Conservation (phyloP, 2,888 invertebrate species). For the Mythimna pallens region DNA sequence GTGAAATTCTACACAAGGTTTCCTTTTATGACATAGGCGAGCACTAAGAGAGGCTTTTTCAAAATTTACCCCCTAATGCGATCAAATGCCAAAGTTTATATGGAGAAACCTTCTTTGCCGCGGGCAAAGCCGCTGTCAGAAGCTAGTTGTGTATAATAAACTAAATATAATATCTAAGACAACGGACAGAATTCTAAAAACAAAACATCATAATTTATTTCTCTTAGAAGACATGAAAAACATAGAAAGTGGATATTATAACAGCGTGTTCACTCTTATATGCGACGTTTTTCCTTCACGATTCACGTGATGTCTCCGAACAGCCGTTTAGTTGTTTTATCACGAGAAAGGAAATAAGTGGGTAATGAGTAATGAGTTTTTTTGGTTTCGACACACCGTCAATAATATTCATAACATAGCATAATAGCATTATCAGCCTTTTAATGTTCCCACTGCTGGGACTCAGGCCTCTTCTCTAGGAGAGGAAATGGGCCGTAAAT, state of each 20-base stretch:
- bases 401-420: conserved; percentile 3
- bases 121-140: too few species aligned
- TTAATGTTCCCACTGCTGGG: too few species aligned
- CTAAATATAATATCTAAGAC: background rate
- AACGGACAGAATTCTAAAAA: conserved; percentile 4
- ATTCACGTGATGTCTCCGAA: conserved; percentile 11
- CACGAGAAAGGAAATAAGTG: conserved; percentile 35
- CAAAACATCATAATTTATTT: conserved; percentile 20
- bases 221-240: conserved; percentile 20
- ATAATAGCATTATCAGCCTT: too few species aligned
- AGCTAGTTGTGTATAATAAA: background rate
- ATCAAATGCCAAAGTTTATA: too few species aligned
- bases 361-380: conserved; percentile 9
- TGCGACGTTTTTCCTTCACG: conserved; percentile 14
- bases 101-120: too few species aligned
- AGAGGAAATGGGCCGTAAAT: too few species aligned
- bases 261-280: background rate
- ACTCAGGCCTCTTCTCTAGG: too few species aligned
- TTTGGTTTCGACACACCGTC: conserved; percentile 1
- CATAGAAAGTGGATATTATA: conserved; percentile 2
- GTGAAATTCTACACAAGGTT: too few species aligned
- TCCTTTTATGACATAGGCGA: too few species aligned
- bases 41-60: too few species aligned
- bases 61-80: too few species aligned
- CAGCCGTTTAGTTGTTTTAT: conserved; percentile 29